A percentile compares a stretch with the other conserved stretches of the same genome.
Conservation (phyloP, 2,888 invertebrate genomes). For the Halictus ligatus region DNA sequence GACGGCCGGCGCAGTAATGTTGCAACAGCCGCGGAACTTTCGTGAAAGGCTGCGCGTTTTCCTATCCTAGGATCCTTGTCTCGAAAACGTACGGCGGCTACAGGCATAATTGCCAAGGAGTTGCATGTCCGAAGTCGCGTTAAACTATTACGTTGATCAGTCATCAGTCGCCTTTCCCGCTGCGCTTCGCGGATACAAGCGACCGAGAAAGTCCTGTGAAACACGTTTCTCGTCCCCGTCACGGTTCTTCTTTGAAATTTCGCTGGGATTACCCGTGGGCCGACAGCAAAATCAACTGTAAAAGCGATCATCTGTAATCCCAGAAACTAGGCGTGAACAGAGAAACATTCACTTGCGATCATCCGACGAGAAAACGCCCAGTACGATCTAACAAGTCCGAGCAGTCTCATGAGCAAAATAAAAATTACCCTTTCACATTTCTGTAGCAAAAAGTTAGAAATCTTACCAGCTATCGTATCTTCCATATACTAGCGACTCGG, state of each 20-base stretch:
- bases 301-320: not conserved
- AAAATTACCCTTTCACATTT: not conserved
- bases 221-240: constrained; percentile 33
- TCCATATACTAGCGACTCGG: too few species aligned
- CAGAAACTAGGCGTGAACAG: not conserved
- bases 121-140: not conserved
- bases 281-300: not conserved
- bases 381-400: not conserved
- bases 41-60: not conserved
- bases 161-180: constrained; percentile 16
- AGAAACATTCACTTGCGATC: not conserved
- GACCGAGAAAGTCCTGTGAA: constrained; percentile 52
- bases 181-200: constrained; percentile 9
- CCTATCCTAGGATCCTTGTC: not conserved
- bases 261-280: constrained; percentile 14
- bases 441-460: too few species aligned
- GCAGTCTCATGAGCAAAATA: not conserved
- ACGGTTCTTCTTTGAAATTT: constrained; percentile 48
- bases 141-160: constrained; percentile 31
- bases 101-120: constrained; percentile 12
- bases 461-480: too few species aligned
- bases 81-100: not conserved
- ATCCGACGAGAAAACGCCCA: not conserved
- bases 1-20: not conserved
- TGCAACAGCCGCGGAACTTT: not conserved